Conservation (phyloP, 2,888 invertebrate genomes). For the Rhingia campestris region DNA sequence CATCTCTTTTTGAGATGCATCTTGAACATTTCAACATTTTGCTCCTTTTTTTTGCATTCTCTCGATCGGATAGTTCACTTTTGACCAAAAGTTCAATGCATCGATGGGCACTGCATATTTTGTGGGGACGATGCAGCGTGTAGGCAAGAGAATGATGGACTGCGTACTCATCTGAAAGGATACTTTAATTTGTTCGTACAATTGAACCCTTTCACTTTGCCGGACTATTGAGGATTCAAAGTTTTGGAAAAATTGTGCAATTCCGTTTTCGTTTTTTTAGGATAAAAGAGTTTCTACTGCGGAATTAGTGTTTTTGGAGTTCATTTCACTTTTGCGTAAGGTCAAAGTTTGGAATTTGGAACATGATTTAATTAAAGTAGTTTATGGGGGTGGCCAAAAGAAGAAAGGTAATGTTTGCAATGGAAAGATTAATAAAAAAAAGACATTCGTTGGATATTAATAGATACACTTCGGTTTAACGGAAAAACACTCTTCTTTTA, state of each 20-base stretch:
- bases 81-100: constrained; percentile 70
- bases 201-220: constrained; percentile 70
- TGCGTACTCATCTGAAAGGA: constrained; percentile 53
- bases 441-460: no score
- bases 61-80: constrained; percentile 41
- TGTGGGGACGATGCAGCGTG: constrained; percentile 33
- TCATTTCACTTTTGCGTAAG: background rate
- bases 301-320: background rate
- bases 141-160: constrained; percentile 45
- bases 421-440: no score
- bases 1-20: constrained; percentile 45
- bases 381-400: background rate
- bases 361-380: constrained; percentile 42
- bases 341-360: background rate
- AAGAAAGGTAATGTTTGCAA: no score
- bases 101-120: constrained; percentile 66
- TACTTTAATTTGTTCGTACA: constrained; percentile 74
- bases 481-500: no score
- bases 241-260: constrained; percentile 62
- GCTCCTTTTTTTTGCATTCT: constrained; percentile 2
- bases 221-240: constrained; percentile 64
- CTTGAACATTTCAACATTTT: constrained; percentile 32
- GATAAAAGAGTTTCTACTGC: constrained; percentile 13
- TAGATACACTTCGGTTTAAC: no score
- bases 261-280: constrained; percentile 6